phyloP scores from a whole-genome alignment of 2,888 invertebrate genomes.

The Allacma fusca region DNA sequence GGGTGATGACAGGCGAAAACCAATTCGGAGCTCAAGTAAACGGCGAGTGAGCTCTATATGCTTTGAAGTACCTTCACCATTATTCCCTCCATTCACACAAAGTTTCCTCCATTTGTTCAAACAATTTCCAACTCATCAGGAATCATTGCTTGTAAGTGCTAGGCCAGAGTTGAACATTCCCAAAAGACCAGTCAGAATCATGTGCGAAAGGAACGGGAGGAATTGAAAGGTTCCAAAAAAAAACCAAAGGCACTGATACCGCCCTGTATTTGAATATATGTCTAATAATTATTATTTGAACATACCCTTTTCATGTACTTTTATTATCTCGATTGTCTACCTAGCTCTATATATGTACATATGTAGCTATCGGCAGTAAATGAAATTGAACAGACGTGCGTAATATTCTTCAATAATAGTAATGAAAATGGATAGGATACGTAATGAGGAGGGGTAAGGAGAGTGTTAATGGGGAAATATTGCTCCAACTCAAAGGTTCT shows the following conservation, averaged over 20 bases:
- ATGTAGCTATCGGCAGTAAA: too few species aligned
- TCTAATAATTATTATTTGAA: too few species aligned
- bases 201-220: background rate
- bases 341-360: too few species aligned
- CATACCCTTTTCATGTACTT: too few species aligned
- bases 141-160: background rate
- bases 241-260: too few species aligned
- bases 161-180: background rate
- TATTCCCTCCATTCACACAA: constrained; percentile 7
- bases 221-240: background rate
- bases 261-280: too few species aligned
- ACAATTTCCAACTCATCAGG: background rate
- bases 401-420: background rate
- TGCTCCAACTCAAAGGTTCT: background rate
- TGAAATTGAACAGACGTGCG: background rate
- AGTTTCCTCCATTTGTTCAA: constrained; percentile 2
- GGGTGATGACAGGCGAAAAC: background rate
- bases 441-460: background rate
- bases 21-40: background rate
- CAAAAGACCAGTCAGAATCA: too few species aligned
- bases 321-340: too few species aligned
- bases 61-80: background rate
- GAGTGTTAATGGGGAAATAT: background rate
- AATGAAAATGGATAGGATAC: background rate
- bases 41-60: background rate